Evolutionary conservation across 1,140 invertebrate genomes (phyloP).

Genomic region (Rhagoletis zephyria): DNA sequence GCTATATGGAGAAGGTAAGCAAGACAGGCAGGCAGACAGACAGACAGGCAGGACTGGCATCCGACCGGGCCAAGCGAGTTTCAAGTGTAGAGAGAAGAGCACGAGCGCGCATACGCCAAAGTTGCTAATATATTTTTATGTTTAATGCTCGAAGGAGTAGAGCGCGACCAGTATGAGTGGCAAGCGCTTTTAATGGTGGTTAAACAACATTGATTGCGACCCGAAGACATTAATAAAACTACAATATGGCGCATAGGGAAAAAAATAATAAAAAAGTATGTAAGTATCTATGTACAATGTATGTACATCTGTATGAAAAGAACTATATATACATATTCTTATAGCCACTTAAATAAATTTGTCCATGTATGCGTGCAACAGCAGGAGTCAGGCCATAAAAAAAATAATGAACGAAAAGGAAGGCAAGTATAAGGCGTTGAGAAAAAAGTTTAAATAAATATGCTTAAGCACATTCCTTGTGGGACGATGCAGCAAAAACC

Average conservation of each 20-base stretch:
- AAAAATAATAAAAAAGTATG: not conserved
- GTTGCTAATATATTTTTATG: not conserved
- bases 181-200: slow-evolving; percentile 23
- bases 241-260: slow-evolving; percentile 10
- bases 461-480: not conserved
- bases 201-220: slow-evolving; percentile 35
- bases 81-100: not conserved
- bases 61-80: not conserved
- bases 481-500: not conserved
- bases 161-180: not conserved
- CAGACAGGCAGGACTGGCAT: slow-evolving; percentile 19
- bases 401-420: not conserved
- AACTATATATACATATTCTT: too few relatives aligned
- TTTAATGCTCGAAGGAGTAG: slow-evolving; percentile 22
- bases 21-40: not conserved
- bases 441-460: slow-evolving; percentile 28
- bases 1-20: too few relatives aligned
- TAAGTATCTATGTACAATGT: too few relatives aligned
- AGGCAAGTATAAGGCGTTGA: not conserved
- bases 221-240: slow-evolving; percentile 25
- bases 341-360: not conserved
- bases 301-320: too few relatives aligned
- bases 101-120: not conserved
- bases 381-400: not conserved
- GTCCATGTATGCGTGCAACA: not conserved